A percentile compares a stretch with the other conserved stretches of the same genome.
Conservation (phyloP, 2,797 vertebrate species). For the Apogon talboti region DNA sequence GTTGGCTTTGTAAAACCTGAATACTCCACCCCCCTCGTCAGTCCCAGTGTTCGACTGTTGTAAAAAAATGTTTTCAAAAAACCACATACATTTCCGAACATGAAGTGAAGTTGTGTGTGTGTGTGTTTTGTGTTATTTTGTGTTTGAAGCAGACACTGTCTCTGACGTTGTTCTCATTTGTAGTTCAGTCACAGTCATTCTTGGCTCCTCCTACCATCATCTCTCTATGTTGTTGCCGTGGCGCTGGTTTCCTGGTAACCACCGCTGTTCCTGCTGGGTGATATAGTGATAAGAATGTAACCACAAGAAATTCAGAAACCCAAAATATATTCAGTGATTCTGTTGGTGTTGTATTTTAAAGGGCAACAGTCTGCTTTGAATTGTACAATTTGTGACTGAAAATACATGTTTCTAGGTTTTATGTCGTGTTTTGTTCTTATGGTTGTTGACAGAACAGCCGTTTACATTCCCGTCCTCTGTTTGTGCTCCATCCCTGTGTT, state of each 20-base stretch:
- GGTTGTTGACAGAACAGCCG: no score
- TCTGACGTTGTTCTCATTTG: constrained; percentile 21
- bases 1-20: neutral
- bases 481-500: constrained; percentile 36
- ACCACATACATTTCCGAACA: constrained; percentile 19
- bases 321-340: no score
- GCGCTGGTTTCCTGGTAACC: constrained; percentile 66
- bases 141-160: constrained; percentile 11
- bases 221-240: constrained; percentile 46
- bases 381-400: no score
- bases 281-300: constrained; percentile 38
- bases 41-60: constrained; percentile 13
- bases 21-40: neutral
- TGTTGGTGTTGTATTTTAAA: no score
- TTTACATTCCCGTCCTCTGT: constrained; percentile 1
- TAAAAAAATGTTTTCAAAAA: constrained; percentile 22
- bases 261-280: constrained; percentile 41
- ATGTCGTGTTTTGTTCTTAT: no score
- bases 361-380: no score
- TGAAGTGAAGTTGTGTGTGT: constrained; percentile 28
- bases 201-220: constrained; percentile 20
- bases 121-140: constrained; percentile 3
- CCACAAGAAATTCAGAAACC: constrained; percentile 29
- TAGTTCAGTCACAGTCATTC: constrained; percentile 14
- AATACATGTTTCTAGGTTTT: no score